Evolutionary conservation across 2,888 invertebrate genomes (phyloP).

Genomic region (Eilema caniola): DNA sequence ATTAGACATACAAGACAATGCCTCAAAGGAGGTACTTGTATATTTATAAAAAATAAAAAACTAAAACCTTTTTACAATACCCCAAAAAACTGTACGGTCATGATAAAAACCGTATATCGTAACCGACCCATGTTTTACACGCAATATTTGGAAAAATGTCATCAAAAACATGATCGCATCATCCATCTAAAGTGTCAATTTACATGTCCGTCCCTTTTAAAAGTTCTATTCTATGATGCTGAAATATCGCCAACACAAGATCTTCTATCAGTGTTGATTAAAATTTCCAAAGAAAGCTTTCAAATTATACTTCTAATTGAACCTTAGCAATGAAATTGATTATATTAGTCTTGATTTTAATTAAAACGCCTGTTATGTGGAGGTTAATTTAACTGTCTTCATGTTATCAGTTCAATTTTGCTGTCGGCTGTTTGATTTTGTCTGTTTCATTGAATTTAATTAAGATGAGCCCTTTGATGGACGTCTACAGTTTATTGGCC

Average conservation of each 20-base stretch:
- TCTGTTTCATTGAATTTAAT: conserved; percentile 36
- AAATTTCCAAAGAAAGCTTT: not conserved
- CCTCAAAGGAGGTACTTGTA: too few species aligned
- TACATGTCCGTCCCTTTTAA: not conserved
- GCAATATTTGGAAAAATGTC: not conserved
- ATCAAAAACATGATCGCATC: not conserved
- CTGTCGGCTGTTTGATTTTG: conserved; percentile 32
- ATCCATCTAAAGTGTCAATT: not conserved
- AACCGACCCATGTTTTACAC: not conserved
- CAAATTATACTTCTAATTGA: not conserved
- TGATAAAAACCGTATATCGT: not conserved
- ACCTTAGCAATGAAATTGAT: conserved; percentile 9
- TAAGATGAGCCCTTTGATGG: conserved; percentile 41
- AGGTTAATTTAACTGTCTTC: conserved; percentile 21
- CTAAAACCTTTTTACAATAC: not conserved
- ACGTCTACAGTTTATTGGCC: conserved; percentile 17
- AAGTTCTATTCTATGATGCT: too few species aligned
- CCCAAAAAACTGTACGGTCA: not conserved
- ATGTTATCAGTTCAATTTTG: conserved; percentile 23
- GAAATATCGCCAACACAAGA: too few species aligned
- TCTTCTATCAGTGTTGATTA: not conserved
- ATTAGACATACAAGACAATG: too few species aligned
- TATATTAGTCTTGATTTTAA: conserved; percentile 5
- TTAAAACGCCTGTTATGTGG: conserved; percentile 10
- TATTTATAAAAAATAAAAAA: not conserved